Base-by-base conservation (phyloP, 2,888 invertebrate species). In the Microchrysa polita region DNA sequence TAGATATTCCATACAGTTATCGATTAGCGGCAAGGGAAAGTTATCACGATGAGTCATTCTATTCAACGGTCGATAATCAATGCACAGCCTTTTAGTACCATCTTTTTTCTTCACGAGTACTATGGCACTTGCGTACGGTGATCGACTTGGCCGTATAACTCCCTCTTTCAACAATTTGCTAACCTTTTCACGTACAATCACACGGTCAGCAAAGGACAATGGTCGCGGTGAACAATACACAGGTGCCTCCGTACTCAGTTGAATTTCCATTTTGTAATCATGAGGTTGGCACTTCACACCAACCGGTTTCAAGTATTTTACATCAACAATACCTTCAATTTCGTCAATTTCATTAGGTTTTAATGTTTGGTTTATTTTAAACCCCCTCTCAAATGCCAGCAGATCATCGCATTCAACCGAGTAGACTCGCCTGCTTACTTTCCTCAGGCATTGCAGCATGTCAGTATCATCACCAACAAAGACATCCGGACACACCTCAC, bases 1-100 rank as follows among this genome's bases (percentile, higher is more conserved):
- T 34, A 34, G 7, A 34, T 34, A 34, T 34, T 67, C 69, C 14
- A 74, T 14, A 4, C 18, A 52, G 57, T 74, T 53, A 7, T 34
- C 27, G 27, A 34, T 34, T 7, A 34, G 7, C 27, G 27, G 27
- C 27, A 34, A 34, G 7, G 73, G 73, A 42, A 55, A 65, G 7
- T 34, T 34, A 7, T 34, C 27, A 7, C 27, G 27, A 34, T 34
- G 27, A 34, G 27, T 34, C 27, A 53, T 63, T 52, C 10, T 74
- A 67, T 2, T 69, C 16, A 10, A 34, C 27, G 27, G 27, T 7
- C 27, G 27, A 7, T 34, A 34, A 16, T 52, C 52, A 16, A 52
- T 14, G 12, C 52, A 52, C 52, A 52, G 5, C 12, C 52, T 4
- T 14, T 16, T 16, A 5, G 1, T 14, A 52, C 12, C 52, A 14